Evolutionary conservation across 2,888 invertebrate species (phyloP), one percentile per base, ranked within the genome.

Genomic region (Imbricaverruca yamaguchii): DNA sequence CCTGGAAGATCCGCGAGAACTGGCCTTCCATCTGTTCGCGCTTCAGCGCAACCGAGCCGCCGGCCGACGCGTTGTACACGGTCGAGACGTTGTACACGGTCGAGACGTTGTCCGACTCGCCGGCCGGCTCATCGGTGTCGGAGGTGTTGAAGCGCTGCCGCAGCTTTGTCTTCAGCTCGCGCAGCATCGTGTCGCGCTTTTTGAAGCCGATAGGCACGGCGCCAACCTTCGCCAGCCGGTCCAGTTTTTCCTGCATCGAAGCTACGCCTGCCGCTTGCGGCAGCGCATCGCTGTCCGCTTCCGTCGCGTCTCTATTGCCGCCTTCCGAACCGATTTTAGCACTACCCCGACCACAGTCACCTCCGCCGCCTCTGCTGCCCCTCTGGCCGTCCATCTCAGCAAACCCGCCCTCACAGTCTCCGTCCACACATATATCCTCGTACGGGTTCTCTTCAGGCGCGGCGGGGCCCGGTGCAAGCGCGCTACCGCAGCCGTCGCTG

Each of bases 181-280:
- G 83, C 56, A 85, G 84, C 84, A 85, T 84, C 74, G 84, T 83
- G 59, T 85, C 85, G 56, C 83, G 83, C 18, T 84, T 83, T 23
- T 81, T 80, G 39, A 82, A 83, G 13, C 84, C 84, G 23, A 84
- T 69, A 13, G 84, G 82, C 13, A 83, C 80, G 9, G 83, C 82
- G 10, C 83, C 83, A 8, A 83, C 79, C 78, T 83, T 82, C 69
- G 79, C 79, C 6, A 79, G 79, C 15, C 79, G 79, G 15, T 83
- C 83, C n/a, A 82, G 81, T 23, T 82, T 82, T 63, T 82, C 55
- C n/a, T 74, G 74, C 74, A 55, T 74, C 3, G 74, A 15, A 10
- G 80, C 39, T 9, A 77, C 53, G 74, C 78, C 74, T 39, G 53
- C 21, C 11, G 56, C 23, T 18, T 21, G n/a, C 74, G 25, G n/a